Evolutionary conservation across 2,888 invertebrate species (phyloP).

Genomic region (Epicampocera succincta): DNA sequence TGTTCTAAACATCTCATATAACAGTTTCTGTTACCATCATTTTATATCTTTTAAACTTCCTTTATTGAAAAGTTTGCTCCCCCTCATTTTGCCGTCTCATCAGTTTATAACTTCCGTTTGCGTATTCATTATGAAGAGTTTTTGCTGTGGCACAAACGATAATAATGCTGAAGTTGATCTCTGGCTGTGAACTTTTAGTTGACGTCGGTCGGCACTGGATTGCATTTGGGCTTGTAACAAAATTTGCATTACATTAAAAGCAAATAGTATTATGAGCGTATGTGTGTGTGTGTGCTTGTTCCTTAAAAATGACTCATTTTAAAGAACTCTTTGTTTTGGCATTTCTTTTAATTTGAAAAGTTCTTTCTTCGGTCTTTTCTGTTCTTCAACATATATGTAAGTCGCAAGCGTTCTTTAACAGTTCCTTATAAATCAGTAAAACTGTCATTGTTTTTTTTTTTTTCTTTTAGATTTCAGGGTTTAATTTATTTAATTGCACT

Average conservation of each 20-base stretch:
- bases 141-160: constrained; percentile 2
- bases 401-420: background rate
- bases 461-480: constrained; percentile 3
- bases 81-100: background rate
- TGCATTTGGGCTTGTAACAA: background rate
- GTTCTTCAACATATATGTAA: background rate
- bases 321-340: background rate
- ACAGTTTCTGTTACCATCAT: constrained; percentile 49
- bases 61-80: constrained; percentile 25
- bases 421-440: constrained; percentile 26
- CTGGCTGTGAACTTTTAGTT: constrained; percentile 37
- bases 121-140: constrained; percentile 29
- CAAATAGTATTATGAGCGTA: background rate
- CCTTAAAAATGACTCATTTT: constrained; percentile 34
- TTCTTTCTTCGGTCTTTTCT: background rate
- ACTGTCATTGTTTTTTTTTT: background rate
- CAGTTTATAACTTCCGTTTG: constrained; percentile 56
- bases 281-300: background rate
- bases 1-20: constrained; percentile 19
- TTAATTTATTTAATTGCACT: constrained; percentile 23
- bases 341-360: constrained; percentile 4
- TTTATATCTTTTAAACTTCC: constrained; percentile 50
- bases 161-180: constrained; percentile 51
- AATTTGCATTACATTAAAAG: constrained; percentile 21
- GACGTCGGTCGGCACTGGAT: background rate